Conservation (phyloP, 2,888 invertebrate genomes). For the Cheilosia soror region DNA sequence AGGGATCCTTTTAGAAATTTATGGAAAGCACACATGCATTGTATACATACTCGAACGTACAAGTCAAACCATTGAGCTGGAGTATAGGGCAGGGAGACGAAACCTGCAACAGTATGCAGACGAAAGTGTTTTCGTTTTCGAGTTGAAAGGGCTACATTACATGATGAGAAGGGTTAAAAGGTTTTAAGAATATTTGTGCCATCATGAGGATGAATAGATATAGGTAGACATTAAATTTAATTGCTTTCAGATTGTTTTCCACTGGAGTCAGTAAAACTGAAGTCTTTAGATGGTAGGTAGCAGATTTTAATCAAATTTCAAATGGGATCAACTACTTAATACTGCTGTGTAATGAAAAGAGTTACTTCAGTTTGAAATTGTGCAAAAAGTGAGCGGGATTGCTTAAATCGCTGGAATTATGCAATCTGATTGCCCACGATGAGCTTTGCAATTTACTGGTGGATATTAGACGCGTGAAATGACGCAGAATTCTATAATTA, state of each 20-base stretch:
- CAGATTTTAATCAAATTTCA: conserved; percentile 44
- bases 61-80: conserved; percentile 19
- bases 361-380: not conserved
- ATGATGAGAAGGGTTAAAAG: conserved; percentile 56
- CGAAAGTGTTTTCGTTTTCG: conserved; percentile 54
- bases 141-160: conserved; percentile 50
- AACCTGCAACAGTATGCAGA: conserved; percentile 27
- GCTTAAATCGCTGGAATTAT: not conserved
- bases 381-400: not conserved
- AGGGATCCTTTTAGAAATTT: conserved; percentile 63
- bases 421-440: not conserved
- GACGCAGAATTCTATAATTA: too few species aligned
- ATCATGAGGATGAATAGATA: conserved; percentile 30
- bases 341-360: not conserved
- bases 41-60: not conserved
- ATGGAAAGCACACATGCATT: conserved; percentile 49
- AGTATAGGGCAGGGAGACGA: not conserved
- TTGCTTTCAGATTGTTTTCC: conserved; percentile 60
- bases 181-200: conserved; percentile 56
- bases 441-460: too few species aligned
- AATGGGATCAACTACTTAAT: conserved; percentile 21
- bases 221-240: conserved; percentile 62
- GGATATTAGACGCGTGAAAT: too few species aligned
- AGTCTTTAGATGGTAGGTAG: not conserved
- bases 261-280: not conserved